Percentiles rank a stretch among this genome's conserved stretches.
Conservation (phyloP, 2,113 vertebrate species). For the Perognathus longimembris region DNA sequence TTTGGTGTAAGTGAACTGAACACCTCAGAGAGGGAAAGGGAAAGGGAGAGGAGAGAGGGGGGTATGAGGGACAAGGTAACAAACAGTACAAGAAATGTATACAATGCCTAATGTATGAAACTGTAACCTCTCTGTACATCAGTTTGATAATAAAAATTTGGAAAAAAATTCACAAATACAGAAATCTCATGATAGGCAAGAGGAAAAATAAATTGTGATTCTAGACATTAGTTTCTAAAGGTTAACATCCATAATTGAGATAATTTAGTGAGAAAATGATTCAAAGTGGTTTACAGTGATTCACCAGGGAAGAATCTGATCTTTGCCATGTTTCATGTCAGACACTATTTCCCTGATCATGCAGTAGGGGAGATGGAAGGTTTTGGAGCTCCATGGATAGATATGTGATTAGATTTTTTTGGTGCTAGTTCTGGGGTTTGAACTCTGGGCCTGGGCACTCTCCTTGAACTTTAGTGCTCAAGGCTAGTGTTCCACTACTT, state of each 20-base stretch:
- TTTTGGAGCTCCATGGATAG: not conserved
- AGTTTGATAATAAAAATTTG: too few species aligned
- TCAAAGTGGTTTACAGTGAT: slow-evolving; percentile 13
- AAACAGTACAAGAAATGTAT: too few species aligned
- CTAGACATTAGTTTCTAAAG: not conserved
- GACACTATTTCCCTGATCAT: not conserved
- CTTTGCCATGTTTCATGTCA: not conserved
- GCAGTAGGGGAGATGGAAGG: not conserved
- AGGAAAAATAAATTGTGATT: slow-evolving; percentile 18
- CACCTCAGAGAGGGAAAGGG: too few species aligned
- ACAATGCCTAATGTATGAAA: too few species aligned
- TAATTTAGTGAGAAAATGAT: not conserved
- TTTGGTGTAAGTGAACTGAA: too few species aligned
- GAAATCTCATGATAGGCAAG: slow-evolving; percentile 41
- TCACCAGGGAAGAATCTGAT: not conserved
- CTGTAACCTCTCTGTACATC: too few species aligned
- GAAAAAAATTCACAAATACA: not conserved
- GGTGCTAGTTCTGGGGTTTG: too few species aligned
- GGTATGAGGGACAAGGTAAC: too few species aligned
- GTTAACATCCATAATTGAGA: not conserved
- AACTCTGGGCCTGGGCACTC: too few species aligned
- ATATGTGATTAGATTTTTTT: not conserved
- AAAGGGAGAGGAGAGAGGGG: too few species aligned
- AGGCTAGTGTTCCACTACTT: too few species aligned
- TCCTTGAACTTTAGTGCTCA: too few species aligned